These are phyloP conservation scores for Euproctis similis DNA, from an alignment of 2,888 invertebrate genomes.

Conservation along the genomic window DNA sequence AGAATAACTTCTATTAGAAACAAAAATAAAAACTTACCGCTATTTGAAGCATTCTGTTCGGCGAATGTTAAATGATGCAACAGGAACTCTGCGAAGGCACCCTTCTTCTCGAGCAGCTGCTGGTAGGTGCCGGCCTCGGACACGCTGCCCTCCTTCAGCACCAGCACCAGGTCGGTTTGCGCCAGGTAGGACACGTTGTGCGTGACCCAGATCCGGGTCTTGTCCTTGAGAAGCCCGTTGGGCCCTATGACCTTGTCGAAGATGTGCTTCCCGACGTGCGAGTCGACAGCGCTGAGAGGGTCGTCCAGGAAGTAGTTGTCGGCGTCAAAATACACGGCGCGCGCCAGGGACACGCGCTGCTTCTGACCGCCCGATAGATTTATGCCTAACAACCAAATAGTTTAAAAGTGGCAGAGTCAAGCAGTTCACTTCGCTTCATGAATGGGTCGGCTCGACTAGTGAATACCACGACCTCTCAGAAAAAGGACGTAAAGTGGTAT, in stretches of 20 bases:
- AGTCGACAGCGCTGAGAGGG: slow-evolving; percentile 95
- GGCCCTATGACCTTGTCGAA: slow-evolving; percentile 86
- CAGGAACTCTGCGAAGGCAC: slow-evolving; percentile 89
- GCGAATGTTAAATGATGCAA: slow-evolving; percentile 85
- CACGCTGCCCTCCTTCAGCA: slow-evolving; percentile 90
- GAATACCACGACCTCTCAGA: no score
- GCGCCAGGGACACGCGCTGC: slow-evolving; percentile 91
- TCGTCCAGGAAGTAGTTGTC: slow-evolving; percentile 96
- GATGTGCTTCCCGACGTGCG: slow-evolving; percentile 97
- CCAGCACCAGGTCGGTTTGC: slow-evolving; percentile 91
- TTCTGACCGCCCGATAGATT: slow-evolving; percentile 93
- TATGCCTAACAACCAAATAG: slow-evolving; percentile 76
- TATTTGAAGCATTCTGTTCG: slow-evolving; percentile 49
- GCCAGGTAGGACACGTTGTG: slow-evolving; percentile 95
- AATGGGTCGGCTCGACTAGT: no score
- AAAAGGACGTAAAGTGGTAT: no score
- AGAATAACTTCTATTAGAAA: no score
- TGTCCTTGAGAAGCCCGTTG: slow-evolving; percentile 80
- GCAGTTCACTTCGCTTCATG: no score
- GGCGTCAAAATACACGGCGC: slow-evolving; percentile 91
- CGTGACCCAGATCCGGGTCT: slow-evolving; percentile 95
- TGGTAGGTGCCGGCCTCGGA: slow-evolving; percentile 93
- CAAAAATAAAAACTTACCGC: no score
- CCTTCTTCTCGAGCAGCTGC: slow-evolving; percentile 88
- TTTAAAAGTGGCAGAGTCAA: background rate